Evolutionary conservation across 2,113 vertebrate genomes (phyloP).

Genomic region (Pelmatolapia mariae): DNA sequence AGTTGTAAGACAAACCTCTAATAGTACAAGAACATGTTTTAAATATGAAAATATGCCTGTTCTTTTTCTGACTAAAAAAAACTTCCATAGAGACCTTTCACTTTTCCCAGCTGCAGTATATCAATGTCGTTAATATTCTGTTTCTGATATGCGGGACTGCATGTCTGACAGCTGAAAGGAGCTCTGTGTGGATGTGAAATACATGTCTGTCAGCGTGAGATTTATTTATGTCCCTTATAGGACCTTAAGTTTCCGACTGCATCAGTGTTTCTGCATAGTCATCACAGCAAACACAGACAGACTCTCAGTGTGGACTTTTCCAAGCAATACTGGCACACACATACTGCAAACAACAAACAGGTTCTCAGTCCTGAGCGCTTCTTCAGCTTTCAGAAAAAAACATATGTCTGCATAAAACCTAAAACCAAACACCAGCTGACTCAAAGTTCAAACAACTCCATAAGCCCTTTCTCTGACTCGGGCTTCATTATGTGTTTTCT

Average conservation of each 20-base stretch:
- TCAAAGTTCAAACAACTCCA: not conserved
- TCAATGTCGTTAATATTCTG: not conserved
- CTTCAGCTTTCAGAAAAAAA: not conserved
- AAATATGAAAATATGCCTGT: not conserved
- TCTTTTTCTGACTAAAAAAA: not conserved
- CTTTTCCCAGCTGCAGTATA: not conserved
- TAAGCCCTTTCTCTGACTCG: not conserved
- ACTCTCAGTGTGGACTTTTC: not conserved
- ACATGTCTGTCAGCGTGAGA: not conserved
- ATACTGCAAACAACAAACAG: not conserved
- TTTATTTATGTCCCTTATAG: not conserved
- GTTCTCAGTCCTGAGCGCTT: not conserved
- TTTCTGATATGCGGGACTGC: not conserved
- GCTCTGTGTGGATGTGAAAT: not conserved
- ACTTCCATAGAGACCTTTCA: not conserved
- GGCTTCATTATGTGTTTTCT: not conserved
- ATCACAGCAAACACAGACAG: not conserved
- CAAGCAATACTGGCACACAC: not conserved
- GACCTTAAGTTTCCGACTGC: not conserved
- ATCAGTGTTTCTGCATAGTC: not conserved
- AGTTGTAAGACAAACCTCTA: not conserved
- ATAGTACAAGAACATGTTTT: not conserved
- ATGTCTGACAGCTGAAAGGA: not conserved
- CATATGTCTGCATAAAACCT: not conserved
- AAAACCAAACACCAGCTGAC: not conserved